phyloP scores from a whole-genome alignment of 2,113 vertebrate genomes.

The Pseudolaguvia tuberculata region DNA sequence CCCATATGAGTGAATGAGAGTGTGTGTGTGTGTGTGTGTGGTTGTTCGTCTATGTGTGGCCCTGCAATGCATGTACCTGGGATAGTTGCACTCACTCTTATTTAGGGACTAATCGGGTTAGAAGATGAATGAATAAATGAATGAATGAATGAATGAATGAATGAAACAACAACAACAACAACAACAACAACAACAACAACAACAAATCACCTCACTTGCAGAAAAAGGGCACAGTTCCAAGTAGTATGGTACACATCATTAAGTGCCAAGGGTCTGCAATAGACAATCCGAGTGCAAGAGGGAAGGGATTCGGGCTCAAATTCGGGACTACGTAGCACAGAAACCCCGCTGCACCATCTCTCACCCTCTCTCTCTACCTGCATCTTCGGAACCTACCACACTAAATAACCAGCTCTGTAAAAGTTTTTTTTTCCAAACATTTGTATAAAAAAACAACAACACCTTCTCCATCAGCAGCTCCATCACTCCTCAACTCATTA shows the following conservation, averaged over 20 bases:
- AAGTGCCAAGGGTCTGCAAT: not conserved
- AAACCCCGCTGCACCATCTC: not conserved
- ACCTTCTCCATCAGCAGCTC: not conserved
- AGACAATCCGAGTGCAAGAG: not conserved
- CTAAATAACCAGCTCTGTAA: slow-evolving; percentile 47
- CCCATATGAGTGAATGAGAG: too few relatives aligned
- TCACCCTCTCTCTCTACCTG: not conserved
- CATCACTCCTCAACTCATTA: not conserved
- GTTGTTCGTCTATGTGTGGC: too few relatives aligned
- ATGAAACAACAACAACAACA: too few relatives aligned
- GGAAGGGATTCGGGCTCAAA: not conserved
- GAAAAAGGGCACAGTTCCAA: not conserved
- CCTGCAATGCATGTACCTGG: too few relatives aligned
- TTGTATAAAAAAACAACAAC: slow-evolving; percentile 48
- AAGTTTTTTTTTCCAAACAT: slow-evolving; percentile 28
- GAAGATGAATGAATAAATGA: too few relatives aligned
- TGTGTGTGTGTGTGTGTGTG: too few relatives aligned
- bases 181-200: too few relatives aligned
- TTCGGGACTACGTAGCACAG: slow-evolving; percentile 1
- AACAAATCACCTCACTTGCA: not conserved
- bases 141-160: too few relatives aligned
- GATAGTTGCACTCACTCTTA: too few relatives aligned
- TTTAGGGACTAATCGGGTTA: too few relatives aligned
- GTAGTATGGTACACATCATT: not conserved
- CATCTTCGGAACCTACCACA: slow-evolving; percentile 43